Conservation (phyloP, 2,888 invertebrate species). For the Lycaena phlaeas region DNA sequence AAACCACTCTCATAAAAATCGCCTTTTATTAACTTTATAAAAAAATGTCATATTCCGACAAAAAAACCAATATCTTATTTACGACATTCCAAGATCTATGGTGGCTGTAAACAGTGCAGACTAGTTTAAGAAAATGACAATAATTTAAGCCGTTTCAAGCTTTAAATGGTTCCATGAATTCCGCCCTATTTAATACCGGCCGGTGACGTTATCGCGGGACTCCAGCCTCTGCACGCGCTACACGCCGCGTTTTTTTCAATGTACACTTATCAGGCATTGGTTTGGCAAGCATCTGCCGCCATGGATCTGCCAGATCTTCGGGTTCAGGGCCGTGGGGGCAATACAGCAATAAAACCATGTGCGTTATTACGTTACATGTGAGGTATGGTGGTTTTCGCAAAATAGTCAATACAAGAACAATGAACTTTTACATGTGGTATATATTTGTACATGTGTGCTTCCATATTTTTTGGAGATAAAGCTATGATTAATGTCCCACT, state of each 20-base stretch:
- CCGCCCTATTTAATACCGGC: neutral
- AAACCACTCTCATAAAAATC: no score
- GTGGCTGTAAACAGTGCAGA: neutral
- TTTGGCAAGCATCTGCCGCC: slow-evolving; percentile 61
- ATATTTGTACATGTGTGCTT: slow-evolving; percentile 29
- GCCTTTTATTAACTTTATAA: no score
- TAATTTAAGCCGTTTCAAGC: neutral
- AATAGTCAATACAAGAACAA: slow-evolving; percentile 22
- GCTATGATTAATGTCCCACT: no score
- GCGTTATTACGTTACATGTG: slow-evolving; percentile 29
- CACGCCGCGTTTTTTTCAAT: slow-evolving; percentile 10
- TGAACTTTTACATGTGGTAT: slow-evolving; percentile 38
- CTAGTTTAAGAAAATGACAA: neutral
- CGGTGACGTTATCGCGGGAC: neutral
- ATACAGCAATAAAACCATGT: no score
- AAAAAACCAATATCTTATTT: no score
- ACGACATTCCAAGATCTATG: no score
- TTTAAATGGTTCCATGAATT: no score
- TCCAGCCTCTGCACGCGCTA: no score
- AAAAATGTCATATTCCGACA: no score
- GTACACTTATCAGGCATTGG: slow-evolving; percentile 44
- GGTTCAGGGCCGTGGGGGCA: slow-evolving; percentile 49
- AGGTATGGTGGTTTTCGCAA: no score
- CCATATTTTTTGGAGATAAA: no score
- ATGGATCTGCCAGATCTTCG: slow-evolving; percentile 33